Evolutionary conservation across 1,140 invertebrate species (phyloP).

Genomic region (Temnothorax nylanderi): DNA sequence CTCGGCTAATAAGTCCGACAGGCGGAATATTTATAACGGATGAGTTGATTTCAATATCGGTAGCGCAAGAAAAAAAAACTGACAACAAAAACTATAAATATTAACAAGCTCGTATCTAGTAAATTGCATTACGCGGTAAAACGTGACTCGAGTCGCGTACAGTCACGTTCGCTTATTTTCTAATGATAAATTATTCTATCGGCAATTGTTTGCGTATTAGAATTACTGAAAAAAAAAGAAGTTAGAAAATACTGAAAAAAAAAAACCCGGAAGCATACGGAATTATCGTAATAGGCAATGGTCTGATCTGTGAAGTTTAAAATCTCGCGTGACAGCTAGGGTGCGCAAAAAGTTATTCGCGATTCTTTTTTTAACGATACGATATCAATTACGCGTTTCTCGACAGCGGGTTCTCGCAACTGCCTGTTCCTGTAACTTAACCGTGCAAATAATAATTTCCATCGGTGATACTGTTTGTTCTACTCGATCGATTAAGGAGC

Average conservation of each 20-base stretch:
- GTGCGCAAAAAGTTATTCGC: too few species aligned
- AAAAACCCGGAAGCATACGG: neutral
- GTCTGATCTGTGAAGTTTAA: neutral
- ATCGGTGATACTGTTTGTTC: conserved; percentile 5
- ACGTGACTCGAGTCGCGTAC: conserved; percentile 33
- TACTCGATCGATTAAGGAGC: conserved; percentile 7
- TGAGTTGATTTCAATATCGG: conserved; percentile 37
- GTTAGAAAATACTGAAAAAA: neutral
- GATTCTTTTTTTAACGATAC: neutral
- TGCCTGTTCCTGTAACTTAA: neutral
- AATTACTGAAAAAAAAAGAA: neutral
- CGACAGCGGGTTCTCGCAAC: neutral
- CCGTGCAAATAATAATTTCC: neutral
- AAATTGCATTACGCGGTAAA: conserved; percentile 22
- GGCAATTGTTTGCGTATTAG: neutral
- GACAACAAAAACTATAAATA: conserved; percentile 38
- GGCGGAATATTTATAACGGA: conserved; percentile 21
- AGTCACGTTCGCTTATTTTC: neutral
- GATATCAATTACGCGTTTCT: neutral
- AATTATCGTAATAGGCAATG: neutral
- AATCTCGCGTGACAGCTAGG: neutral
- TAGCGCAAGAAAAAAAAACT: conserved; percentile 42
- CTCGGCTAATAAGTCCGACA: neutral
- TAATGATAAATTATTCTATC: conserved; percentile 3
- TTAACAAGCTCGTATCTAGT: conserved; percentile 20